A percentile compares a stretch with the other conserved stretches of the same genome.
phyloP scores from a whole-genome alignment of 1,140 invertebrate species.

The Mamestra configurata region DNA sequence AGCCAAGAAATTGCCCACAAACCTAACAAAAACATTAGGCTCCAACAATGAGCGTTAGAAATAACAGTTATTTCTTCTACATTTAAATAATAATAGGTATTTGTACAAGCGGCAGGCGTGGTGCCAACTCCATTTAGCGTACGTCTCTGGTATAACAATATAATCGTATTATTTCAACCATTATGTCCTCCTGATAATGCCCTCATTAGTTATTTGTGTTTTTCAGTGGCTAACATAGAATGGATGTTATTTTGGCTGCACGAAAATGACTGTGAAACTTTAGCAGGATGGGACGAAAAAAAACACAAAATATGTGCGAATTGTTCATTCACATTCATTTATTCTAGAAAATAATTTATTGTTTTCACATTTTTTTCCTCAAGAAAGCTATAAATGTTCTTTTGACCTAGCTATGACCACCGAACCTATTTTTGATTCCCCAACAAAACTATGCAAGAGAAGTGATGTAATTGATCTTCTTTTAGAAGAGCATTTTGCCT shows the following conservation, averaged over 20 bases:
- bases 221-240: background rate
- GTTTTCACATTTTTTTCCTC: too few species aligned
- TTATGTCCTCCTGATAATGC: slow-evolving; percentile 49
- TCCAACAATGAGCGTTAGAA: slow-evolving; percentile 26
- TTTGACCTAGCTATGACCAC: too few species aligned
- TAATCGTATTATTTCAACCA: slow-evolving; percentile 62
- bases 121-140: slow-evolving; percentile 62
- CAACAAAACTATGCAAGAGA: too few species aligned
- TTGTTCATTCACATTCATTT: too few species aligned
- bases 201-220: slow-evolving; percentile 27
- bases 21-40: slow-evolving; percentile 13
- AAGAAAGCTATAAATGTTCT: too few species aligned
- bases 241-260: background rate
- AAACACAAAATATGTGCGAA: too few species aligned
- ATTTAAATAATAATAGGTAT: slow-evolving; percentile 47
- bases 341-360: too few species aligned
- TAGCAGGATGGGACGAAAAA: background rate
- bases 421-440: too few species aligned
- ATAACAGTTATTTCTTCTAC: slow-evolving; percentile 38
- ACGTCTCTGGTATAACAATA: slow-evolving; percentile 69
- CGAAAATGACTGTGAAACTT: background rate
- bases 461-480: too few species aligned
- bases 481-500: too few species aligned
- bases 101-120: slow-evolving; percentile 53
- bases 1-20: background rate